These are phyloP conservation scores for Palythoa grandis DNA, from an alignment of 92 coral and sea anemone species.

Conservation along the genomic window DNA sequence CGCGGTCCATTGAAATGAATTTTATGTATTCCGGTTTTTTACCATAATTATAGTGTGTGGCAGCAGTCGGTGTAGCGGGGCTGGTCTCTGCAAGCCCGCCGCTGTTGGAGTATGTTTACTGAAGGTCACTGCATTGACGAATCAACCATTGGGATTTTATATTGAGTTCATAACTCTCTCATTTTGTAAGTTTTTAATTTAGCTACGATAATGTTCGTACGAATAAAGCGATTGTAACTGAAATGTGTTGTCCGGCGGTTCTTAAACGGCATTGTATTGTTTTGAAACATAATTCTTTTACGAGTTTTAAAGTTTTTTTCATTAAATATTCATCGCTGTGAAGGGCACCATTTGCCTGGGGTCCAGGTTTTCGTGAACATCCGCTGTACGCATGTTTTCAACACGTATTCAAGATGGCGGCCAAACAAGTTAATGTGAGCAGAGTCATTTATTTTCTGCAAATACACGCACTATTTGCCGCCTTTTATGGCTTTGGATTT, in stretches of 20 bases:
- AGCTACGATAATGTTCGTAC: constrained; percentile 40
- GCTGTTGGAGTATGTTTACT: constrained; percentile 4
- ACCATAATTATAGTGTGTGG: constrained; percentile 24
- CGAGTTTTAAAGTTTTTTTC: no score
- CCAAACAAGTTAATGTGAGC: no score
- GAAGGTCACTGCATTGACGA: background rate
- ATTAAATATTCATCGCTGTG: no score
- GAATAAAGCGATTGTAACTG: constrained; percentile 40
- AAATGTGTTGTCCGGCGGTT: background rate
- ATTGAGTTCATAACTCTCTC: constrained; percentile 47
- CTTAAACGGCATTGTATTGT: no score
- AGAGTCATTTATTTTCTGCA: no score
- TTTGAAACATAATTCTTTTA: no score
- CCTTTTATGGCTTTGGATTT: no score
- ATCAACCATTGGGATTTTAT: constrained; percentile 19
- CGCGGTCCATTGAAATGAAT: background rate
- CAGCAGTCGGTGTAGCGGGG: constrained; percentile 31
- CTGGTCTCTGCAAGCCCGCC: constrained; percentile 35
- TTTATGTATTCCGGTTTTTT: constrained; percentile 13
- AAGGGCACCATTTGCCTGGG: no score
- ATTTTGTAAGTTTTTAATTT: constrained; percentile 46
- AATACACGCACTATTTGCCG: no score
- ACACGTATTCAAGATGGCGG: no score
- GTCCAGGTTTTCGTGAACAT: no score
- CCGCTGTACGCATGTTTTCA: no score